A percentile compares a stretch with the other conserved stretches of the same genome.
Evolutionary conservation across 92 coral and sea anemone species (phyloP).

Genomic region (Bergia puertoricense): DNA sequence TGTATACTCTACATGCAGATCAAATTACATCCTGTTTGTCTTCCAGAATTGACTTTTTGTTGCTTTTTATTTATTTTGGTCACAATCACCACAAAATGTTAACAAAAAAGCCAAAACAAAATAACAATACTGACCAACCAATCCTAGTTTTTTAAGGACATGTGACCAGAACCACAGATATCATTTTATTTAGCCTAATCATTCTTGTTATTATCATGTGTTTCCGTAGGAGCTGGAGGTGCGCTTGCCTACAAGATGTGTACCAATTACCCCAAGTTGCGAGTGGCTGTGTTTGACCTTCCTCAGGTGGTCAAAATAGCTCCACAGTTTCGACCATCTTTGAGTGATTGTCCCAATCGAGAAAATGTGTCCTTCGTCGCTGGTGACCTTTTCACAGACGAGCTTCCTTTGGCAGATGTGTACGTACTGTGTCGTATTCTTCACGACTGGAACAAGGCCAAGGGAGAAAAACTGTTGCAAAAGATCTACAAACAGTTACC

Average conservation of each 20-base stretch:
- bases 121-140: too few species aligned
- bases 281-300: background rate
- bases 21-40: too few species aligned
- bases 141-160: too few species aligned
- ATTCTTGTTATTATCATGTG: too few species aligned
- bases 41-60: too few species aligned
- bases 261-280: background rate
- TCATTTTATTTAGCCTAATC: too few species aligned
- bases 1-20: too few species aligned
- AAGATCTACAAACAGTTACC: background rate
- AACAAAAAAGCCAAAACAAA: too few species aligned
- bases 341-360: background rate
- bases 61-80: too few species aligned
- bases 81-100: too few species aligned
- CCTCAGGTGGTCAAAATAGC: background rate
- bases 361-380: conserved; percentile 28
- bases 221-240: too few species aligned
- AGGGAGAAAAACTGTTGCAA: background rate
- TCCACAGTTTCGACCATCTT: background rate
- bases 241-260: background rate
- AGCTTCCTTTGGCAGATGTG: conserved; percentile 39
- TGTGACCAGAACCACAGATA: too few species aligned
- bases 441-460: conserved; percentile 28
- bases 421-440: conserved; percentile 46
- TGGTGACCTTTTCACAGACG: conserved; percentile 45